Evolutionary conservation across 2,797 vertebrate genomes (phyloP).

Genomic region (Crypturellus tataupa): DNA sequence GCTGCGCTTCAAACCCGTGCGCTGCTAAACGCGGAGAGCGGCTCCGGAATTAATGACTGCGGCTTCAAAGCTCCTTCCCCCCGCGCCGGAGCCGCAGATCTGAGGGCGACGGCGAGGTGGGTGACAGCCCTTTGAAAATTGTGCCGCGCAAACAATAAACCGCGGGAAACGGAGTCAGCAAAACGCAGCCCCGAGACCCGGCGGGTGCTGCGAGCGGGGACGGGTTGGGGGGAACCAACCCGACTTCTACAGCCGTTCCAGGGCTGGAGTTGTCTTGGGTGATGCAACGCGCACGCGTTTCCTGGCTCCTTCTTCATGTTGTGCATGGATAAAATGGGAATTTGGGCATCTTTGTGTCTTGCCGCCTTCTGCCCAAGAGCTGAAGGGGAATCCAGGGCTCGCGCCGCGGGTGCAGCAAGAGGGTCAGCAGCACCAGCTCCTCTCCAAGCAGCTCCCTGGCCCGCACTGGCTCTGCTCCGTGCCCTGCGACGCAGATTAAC

Average conservation of each 20-base stretch:
- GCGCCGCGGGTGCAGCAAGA: fast-evolving
- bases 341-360: fast-evolving
- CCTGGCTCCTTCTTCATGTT: not conserved
- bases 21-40: constrained; percentile 73
- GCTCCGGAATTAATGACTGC: constrained; percentile 81
- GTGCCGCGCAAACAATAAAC: constrained; percentile 81
- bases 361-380: not conserved
- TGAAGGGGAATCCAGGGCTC: not conserved
- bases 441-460: not conserved
- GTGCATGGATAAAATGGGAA: too few relatives aligned
- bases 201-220: not conserved
- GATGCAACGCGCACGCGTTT: not conserved
- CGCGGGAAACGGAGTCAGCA: constrained; percentile 76
- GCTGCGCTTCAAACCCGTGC: constrained; percentile 77
- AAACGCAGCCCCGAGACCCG: constrained; percentile 31
- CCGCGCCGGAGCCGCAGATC: constrained; percentile 76
- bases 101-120: constrained; percentile 74
- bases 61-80: constrained; percentile 81
- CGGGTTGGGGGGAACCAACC: fast-evolving
- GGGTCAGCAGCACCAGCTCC: not conserved
- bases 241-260: not conserved
- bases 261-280: not conserved
- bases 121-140: constrained; percentile 81
- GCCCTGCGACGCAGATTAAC: constrained; percentile 61
- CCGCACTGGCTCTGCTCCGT: not conserved